Conservation (phyloP, 2,888 invertebrate genomes). For the Eupsilia transversa region DNA sequence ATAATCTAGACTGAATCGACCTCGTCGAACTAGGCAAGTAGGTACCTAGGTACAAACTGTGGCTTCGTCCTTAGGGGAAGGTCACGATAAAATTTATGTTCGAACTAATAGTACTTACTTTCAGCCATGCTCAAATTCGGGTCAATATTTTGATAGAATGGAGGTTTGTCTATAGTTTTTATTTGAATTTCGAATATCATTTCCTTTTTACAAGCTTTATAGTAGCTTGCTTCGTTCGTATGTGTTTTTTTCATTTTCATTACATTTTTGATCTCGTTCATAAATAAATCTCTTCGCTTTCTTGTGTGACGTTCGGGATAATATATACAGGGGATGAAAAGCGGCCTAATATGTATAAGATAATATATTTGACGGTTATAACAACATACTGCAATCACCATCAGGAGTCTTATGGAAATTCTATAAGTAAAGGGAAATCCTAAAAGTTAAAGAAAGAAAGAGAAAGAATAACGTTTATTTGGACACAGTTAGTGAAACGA, state of each 20-base stretch:
- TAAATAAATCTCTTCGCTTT: neutral
- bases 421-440: no score
- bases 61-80: constrained; percentile 62
- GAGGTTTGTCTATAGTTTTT: neutral
- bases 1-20: constrained; percentile 56
- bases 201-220: neutral
- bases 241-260: neutral
- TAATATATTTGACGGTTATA: neutral
- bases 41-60: constrained; percentile 44
- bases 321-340: neutral
- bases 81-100: constrained; percentile 50
- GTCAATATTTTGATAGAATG: constrained; percentile 4
- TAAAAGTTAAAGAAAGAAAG: no score
- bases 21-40: constrained; percentile 60
- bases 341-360: no score
- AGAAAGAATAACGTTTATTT: no score
- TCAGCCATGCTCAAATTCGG: constrained; percentile 24
- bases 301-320: neutral
- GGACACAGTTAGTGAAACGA: no score
- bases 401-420: neutral
- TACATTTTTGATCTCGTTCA: neutral
- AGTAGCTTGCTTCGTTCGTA: no score
- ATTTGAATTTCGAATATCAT: neutral
- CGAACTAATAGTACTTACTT: constrained; percentile 32
- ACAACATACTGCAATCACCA: neutral